Percentiles rank a stretch among this genome's conserved stretches.
phyloP scores from a whole-genome alignment of 1,140 invertebrate genomes.

The Caenorhabditis inopinata region DNA sequence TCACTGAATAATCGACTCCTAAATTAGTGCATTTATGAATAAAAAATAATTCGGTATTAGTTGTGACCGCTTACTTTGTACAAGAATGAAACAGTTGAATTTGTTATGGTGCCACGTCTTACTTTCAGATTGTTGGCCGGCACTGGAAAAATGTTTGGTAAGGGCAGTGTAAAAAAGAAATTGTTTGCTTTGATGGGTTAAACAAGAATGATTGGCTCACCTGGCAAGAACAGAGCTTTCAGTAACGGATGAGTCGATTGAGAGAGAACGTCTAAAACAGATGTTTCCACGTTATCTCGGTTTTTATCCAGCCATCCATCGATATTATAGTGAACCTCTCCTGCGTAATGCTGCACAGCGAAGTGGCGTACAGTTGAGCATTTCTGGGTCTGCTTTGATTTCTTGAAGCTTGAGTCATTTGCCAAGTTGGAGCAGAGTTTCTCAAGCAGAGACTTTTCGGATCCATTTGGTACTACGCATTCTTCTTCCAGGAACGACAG shows the following conservation, averaged over 20 bases:
- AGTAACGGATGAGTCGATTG: conserved; percentile 45
- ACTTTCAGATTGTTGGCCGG: conserved; percentile 40
- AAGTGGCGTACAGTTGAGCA: conserved; percentile 85
- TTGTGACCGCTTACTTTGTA: conserved; percentile 55
- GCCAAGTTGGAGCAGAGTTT: conserved; percentile 74
- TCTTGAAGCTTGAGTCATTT: conserved; percentile 47
- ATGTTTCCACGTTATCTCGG: conserved; percentile 97
- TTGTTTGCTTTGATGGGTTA: too few species aligned
- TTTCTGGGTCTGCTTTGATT: conserved; percentile 60
- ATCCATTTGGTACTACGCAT: conserved; percentile 99
- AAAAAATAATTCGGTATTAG: too few species aligned
- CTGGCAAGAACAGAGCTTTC: conserved; percentile 39
- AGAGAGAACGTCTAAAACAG: conserved; percentile 85
- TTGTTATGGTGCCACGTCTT: conserved; percentile 52
- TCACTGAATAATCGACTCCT: too few species aligned
- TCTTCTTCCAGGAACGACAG: conserved; percentile 99
- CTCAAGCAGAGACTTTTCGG: conserved; percentile 93
- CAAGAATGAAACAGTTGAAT: conserved; percentile 53
- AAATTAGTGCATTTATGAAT: too few species aligned
- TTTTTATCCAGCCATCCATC: conserved; percentile 98
- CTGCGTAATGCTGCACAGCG: conserved; percentile 96
- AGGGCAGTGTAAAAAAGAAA: too few species aligned
- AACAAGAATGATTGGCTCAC: too few species aligned
- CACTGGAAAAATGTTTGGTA: conserved; percentile 34
- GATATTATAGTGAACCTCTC: conserved; percentile 91